Conservation (phyloP, 1,140 invertebrate species). For the Formica selysi region DNA sequence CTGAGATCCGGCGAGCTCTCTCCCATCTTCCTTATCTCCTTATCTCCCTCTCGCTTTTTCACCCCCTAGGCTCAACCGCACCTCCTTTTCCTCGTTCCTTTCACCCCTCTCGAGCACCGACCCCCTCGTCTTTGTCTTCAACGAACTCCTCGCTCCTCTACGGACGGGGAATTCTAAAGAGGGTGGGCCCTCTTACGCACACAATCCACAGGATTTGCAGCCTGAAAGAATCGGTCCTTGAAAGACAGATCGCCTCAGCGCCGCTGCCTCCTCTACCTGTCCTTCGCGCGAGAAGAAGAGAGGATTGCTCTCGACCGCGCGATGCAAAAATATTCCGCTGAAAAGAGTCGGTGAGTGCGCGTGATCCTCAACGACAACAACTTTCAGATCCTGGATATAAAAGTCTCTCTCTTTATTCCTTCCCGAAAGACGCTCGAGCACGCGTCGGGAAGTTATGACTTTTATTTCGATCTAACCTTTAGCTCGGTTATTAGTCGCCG, state of each 20-base stretch:
- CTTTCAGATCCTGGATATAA: slow-evolving; percentile 58
- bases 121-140: slow-evolving; percentile 79
- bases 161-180: slow-evolving; percentile 82
- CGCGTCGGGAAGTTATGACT: slow-evolving; percentile 15
- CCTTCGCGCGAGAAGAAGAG: background rate
- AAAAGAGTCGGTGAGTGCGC: slow-evolving; percentile 51
- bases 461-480: slow-evolving; percentile 14
- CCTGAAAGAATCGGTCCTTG: slow-evolving; percentile 78
- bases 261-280: slow-evolving; percentile 30
- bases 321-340: slow-evolving; percentile 66
- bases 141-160: slow-evolving; percentile 76
- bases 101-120: slow-evolving; percentile 66
- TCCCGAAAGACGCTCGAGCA: slow-evolving; percentile 6
- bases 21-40: slow-evolving; percentile 88
- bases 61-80: slow-evolving; percentile 22
- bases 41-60: slow-evolving; percentile 57
- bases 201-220: slow-evolving; percentile 80
- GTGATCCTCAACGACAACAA: slow-evolving; percentile 46
- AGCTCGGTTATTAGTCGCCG: slow-evolving; percentile 28
- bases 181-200: slow-evolving; percentile 76
- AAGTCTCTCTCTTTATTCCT: slow-evolving; percentile 42
- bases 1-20: slow-evolving; percentile 94
- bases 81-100: slow-evolving; percentile 51
- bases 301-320: slow-evolving; percentile 24
- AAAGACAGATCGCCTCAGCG: slow-evolving; percentile 69